Percentiles rank a stretch among this genome's conserved stretches.
Conservation (phyloP, 2,113 vertebrate species). For the Recurvirostra avosetta region DNA sequence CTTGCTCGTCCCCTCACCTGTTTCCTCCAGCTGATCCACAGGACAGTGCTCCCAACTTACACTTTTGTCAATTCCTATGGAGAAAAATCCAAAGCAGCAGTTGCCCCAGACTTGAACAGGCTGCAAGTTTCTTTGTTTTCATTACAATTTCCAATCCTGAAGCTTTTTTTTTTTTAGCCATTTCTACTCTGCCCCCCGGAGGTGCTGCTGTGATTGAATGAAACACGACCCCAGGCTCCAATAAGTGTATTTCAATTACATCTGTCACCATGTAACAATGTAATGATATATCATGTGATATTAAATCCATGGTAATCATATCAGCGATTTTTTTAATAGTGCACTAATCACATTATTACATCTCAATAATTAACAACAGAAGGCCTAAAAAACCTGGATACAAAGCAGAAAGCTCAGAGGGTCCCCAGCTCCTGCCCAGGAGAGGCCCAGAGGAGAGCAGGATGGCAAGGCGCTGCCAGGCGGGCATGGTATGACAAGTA, state of each 20-base stretch:
- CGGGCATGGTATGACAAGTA: neutral
- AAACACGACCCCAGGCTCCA: constrained; percentile 89
- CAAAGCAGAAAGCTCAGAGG: constrained; percentile 36
- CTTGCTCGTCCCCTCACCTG: neutral
- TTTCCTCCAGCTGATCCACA: neutral
- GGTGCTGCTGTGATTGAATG: constrained; percentile 90
- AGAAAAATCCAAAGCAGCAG: constrained; percentile 35
- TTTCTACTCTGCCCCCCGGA: constrained; percentile 70
- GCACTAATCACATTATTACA: constrained; percentile 84
- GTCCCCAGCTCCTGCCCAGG: neutral
- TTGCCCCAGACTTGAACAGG: constrained; percentile 23
- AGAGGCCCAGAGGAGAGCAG: neutral
- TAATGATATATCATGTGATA: constrained; percentile 99
- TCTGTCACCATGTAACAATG: constrained; percentile 95
- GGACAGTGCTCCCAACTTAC: accelerated
- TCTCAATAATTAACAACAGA: constrained; percentile 84
- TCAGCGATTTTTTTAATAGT: constrained; percentile 85
- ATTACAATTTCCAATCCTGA: constrained; percentile 74
- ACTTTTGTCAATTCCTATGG: neutral
- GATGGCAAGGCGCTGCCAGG: neutral
- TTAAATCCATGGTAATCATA: constrained; percentile 98
- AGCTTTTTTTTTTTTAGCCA: constrained; percentile 58
- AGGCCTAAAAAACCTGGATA: constrained; percentile 71
- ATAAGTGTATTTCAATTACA: constrained; percentile 99
- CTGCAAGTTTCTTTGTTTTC: constrained; percentile 76